phyloP scores from a whole-genome alignment of 2,113 vertebrate species.

The Porphyrio hochstetteri region DNA sequence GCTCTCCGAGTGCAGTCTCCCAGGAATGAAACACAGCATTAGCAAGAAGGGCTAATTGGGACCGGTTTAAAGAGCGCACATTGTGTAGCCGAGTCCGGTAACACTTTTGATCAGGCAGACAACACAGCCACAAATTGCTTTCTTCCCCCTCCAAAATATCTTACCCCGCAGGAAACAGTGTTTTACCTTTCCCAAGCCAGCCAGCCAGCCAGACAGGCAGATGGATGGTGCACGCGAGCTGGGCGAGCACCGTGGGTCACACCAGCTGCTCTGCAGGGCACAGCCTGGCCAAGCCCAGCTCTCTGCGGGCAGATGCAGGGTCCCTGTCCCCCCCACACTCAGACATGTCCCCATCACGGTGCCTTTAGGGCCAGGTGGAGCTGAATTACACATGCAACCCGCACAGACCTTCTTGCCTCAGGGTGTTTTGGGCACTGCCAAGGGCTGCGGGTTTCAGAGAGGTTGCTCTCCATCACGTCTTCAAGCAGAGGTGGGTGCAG shows the following conservation, averaged over 20 bases:
- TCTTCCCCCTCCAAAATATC: conserved; percentile 65
- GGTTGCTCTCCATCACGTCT: neutral
- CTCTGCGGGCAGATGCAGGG: neutral
- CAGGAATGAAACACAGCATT: conserved; percentile 69
- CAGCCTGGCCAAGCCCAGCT: neutral
- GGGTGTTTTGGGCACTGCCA: neutral
- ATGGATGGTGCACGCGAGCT: neutral
- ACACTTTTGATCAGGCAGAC: conserved; percentile 74
- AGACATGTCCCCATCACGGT: neutral
- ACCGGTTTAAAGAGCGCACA: conserved; percentile 58
- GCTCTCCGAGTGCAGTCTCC: conserved; percentile 69
- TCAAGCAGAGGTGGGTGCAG: neutral
- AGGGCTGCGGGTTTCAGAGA: neutral
- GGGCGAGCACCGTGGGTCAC: neutral
- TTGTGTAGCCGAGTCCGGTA: conserved; percentile 67
- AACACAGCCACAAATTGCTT: conserved; percentile 68
- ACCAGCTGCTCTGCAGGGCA: neutral
- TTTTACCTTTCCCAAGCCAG: conserved; percentile 50
- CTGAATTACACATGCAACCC: accelerated
- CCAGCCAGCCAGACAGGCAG: conserved; percentile 7
- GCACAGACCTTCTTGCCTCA: neutral
- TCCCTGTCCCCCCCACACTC: neutral
- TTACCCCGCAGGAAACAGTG: conserved; percentile 32
- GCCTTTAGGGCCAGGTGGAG: neutral
- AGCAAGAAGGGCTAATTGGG: conserved; percentile 70